These are phyloP conservation scores for Troglohyphantes excavatus DNA, from an alignment of 2,888 invertebrate genomes.

Conservation along the genomic window DNA sequence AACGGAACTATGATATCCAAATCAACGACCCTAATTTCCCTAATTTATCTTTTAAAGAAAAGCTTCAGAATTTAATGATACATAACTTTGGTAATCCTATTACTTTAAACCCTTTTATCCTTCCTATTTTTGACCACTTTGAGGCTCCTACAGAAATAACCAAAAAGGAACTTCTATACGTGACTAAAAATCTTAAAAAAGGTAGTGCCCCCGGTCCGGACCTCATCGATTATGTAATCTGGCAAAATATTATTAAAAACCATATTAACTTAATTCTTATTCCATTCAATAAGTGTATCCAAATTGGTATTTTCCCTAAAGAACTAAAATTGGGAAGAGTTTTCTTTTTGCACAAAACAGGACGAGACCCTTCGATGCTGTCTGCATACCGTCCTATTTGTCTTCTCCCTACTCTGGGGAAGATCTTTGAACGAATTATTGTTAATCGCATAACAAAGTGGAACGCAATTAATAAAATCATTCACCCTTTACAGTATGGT, in stretches of 20 bases:
- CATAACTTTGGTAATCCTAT: neutral
- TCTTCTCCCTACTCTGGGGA: neutral
- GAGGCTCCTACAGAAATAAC: too few species aligned
- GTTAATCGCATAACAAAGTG: too few species aligned
- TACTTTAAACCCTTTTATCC: neutral
- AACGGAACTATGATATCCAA: neutral
- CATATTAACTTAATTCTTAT: neutral
- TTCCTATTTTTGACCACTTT: neutral
- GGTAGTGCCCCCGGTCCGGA: neutral
- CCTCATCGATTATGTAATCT: neutral
- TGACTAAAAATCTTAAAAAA: neutral
- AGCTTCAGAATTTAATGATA: neutral
- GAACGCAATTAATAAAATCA: too few species aligned
- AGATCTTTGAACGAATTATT: too few species aligned
- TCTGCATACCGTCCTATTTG: neutral
- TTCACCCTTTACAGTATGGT: too few species aligned
- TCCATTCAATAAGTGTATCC: neutral
- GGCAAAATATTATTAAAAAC: neutral
- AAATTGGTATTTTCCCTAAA: neutral
- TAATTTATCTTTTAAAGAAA: neutral
- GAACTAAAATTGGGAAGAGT: neutral
- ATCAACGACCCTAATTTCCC: neutral
- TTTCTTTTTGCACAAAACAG: neutral
- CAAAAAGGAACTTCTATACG: neutral
- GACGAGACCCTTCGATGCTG: neutral